A percentile compares a stretch with the other conserved stretches of the same genome.
Conservation (phyloP, 2,888 invertebrate genomes). For the Mylabris sibirica region DNA sequence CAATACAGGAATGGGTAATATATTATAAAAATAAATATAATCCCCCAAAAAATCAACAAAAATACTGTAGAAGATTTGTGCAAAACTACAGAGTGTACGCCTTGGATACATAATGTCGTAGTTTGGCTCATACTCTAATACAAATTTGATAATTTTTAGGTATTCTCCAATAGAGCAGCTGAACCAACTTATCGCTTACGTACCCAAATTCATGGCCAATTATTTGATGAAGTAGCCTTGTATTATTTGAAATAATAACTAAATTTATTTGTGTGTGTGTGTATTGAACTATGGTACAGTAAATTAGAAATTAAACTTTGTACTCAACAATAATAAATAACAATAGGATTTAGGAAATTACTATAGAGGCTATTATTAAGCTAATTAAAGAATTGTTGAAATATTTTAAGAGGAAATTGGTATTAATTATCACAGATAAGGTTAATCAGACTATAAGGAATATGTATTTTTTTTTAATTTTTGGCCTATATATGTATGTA, state of each 20-base stretch:
- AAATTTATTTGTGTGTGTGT: background rate
- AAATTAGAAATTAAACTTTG: background rate
- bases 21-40: background rate
- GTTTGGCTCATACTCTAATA: too few species aligned
- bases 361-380: background rate
- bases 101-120: too few species aligned
- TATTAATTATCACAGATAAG: constrained; percentile 62
- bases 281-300: background rate
- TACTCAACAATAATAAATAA: background rate
- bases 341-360: background rate
- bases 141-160: too few species aligned
- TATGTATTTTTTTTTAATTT: constrained; percentile 36
- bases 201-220: too few species aligned
- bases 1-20: background rate
- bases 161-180: too few species aligned
- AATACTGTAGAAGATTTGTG: constrained; percentile 6
- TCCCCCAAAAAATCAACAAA: background rate
- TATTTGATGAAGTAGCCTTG: too few species aligned
- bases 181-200: too few species aligned
- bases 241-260: background rate
- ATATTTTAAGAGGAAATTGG: constrained; percentile 55
- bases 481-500: constrained; percentile 28
- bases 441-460: constrained; percentile 58
- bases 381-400: background rate
- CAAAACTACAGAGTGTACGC: background rate